Base-by-base conservation (phyloP, 37 sponge, comb jelly and placozoan genomes). In the Corticium candelabrum region DNA sequence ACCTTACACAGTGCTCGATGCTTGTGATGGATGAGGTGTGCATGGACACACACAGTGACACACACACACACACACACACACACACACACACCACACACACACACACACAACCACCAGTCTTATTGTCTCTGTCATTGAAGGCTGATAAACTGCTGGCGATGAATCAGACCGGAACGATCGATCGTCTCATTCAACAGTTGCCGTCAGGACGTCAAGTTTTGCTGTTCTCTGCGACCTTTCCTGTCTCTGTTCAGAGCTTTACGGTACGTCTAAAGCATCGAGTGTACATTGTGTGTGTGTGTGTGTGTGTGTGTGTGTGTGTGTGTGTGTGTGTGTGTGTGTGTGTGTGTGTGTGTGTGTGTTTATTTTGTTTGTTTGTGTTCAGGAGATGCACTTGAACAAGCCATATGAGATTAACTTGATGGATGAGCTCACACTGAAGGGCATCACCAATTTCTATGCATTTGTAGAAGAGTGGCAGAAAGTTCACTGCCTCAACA, bases 401-500 rank as follows among this genome's bases (percentile, higher is more conserved):
- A 79, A 90, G 29, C 93, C 93, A 0, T 92, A 90, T 85, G 90
- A 79, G 40, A 96, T 96, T 69, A 96, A 96, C 76, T 87, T 96
- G 27, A 96, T 96, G 96, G 93, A 92, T 67, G 93, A 96, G 80
- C 85, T 96, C 37, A 96, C 96, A 30, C 89, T 96, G 75, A 89
- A 87, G 37, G 96, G 96, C 3, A 88, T 96, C 40, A 96, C 96
- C 29, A 21, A 96, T 83, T 96, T 87, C 78, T 96, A 96, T 68
- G 96, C 96, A 50, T 92, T 85, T 50, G 92, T 96, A 56, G 93
- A 96, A 85, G 96, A 96, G 83, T 81, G 88, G 73, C 93, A 96
- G 90, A 96, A 96, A 75, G 93, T 96, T 39, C 96, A 96, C 77
- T 96, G 96, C 79, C 96, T 96, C 77, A 96, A 96, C 82, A 96